Evolutionary conservation across 2,113 vertebrate species (phyloP).

Genomic region (pig (Sus scrofa)): DNA sequence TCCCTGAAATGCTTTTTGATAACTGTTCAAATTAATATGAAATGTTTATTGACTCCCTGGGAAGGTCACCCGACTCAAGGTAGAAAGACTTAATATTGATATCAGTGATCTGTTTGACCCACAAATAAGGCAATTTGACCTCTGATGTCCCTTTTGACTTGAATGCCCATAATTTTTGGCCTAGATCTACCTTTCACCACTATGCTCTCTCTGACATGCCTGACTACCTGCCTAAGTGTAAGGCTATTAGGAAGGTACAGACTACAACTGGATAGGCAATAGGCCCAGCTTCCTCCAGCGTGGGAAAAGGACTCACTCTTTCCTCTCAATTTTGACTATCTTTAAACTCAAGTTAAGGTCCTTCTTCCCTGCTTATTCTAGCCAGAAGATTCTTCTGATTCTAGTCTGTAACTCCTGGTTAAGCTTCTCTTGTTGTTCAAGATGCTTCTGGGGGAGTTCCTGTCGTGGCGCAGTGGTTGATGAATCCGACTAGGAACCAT

Average conservation of each 20-base stretch:
- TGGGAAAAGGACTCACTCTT: neutral
- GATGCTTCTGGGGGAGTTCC: neutral
- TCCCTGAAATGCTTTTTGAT: neutral
- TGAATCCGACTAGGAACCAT: too few species aligned
- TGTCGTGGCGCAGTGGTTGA: too few species aligned
- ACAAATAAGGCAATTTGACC: neutral
- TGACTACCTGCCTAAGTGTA: neutral
- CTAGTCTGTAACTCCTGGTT: neutral
- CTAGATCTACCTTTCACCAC: neutral
- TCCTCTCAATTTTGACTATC: constrained; percentile 34
- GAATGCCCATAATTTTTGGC: neutral
- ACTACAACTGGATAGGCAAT: neutral
- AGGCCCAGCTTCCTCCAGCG: neutral
- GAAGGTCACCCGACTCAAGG: neutral
- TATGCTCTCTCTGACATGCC: neutral
- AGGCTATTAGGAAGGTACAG: neutral
- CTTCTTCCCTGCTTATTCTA: neutral
- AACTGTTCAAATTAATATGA: constrained; percentile 34
- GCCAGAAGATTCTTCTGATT: neutral
- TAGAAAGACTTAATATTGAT: constrained; percentile 14
- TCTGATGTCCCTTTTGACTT: constrained; percentile 3
- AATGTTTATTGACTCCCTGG: neutral
- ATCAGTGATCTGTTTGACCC: neutral
- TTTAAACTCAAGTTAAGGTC: neutral
- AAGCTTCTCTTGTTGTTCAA: neutral